A percentile compares a stretch with the other conserved stretches of the same genome.
Evolutionary conservation across 2,888 invertebrate species (phyloP).

Genomic region (Ypsolopha sequella): DNA sequence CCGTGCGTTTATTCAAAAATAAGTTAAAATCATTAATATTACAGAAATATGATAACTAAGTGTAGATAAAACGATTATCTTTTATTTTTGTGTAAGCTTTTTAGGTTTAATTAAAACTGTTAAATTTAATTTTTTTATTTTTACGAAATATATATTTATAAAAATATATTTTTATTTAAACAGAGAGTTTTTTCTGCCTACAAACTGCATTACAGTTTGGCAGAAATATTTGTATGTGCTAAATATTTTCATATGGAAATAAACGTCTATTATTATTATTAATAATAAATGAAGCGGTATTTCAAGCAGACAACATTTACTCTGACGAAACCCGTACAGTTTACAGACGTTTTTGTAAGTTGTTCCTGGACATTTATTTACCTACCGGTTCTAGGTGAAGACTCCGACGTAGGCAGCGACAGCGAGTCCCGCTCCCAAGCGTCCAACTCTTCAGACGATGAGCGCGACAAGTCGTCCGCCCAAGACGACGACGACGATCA

Average conservation of each 20-base stretch:
- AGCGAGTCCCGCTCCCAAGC: conserved; percentile 61
- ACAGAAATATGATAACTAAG: too few species aligned
- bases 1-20: too few species aligned
- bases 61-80: too few species aligned
- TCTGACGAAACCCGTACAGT: neutral
- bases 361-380: neutral
- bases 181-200: neutral
- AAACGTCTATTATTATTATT: too few species aligned
- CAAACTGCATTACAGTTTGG: too few species aligned
- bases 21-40: too few species aligned
- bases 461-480: conserved; percentile 72
- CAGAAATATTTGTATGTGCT: neutral
- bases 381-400: conserved; percentile 29
- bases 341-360: neutral
- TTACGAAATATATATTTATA: neutral
- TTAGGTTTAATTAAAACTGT: too few species aligned
- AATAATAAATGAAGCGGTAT: too few species aligned
- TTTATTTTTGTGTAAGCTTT: too few species aligned
- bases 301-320: neutral
- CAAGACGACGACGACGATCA: conserved; percentile 90
- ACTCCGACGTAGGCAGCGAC: conserved; percentile 50
- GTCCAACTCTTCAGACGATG: conserved; percentile 23
- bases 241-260: too few species aligned
- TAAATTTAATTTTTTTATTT: too few species aligned
- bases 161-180: neutral